Evolutionary conservation across 2,888 invertebrate genomes (phyloP).

Genomic region (Cyrtodaria siliqua): DNA sequence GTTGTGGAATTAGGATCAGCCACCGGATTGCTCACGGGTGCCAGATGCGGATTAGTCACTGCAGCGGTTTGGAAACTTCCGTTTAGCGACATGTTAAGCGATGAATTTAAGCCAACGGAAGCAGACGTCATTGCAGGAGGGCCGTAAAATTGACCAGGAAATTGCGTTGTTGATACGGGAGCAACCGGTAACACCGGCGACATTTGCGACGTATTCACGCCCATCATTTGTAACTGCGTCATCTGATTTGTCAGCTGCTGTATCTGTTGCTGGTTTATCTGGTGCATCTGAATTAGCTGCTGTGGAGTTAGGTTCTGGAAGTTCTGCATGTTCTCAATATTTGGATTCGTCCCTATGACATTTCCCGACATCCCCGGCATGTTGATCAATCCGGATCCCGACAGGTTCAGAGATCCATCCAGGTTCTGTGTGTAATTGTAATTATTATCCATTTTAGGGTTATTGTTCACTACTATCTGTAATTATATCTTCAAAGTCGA

Average conservation of each 20-base stretch:
- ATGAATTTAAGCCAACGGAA: background rate
- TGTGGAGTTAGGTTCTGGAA: conserved; percentile 46
- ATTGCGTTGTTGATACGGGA: conserved; percentile 3
- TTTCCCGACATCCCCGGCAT: too few species aligned
- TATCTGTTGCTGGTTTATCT: conserved; percentile 63
- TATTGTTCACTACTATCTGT: background rate
- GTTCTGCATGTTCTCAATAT: conserved; percentile 26
- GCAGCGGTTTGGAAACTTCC: background rate
- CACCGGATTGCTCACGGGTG: conserved; percentile 21
- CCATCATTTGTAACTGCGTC: conserved; percentile 31
- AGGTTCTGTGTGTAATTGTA: background rate
- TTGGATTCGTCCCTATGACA: too few species aligned
- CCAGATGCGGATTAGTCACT: conserved; percentile 12
- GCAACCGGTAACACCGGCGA: background rate
- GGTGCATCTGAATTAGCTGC: conserved; percentile 48
- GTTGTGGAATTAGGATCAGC: conserved; percentile 55
- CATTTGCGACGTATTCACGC: background rate
- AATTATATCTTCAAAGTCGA: too few species aligned
- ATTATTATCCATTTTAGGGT: background rate
- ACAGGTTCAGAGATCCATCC: background rate
- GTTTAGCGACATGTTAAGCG: background rate
- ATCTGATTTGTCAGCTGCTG: conserved; percentile 62
- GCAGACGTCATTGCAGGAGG: too few species aligned
- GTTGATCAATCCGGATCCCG: conserved; percentile 4
- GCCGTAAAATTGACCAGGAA: conserved; percentile 2